phyloP scores from a whole-genome alignment of 1,140 invertebrate genomes.

The Trichomalopsis sarcophagae region DNA sequence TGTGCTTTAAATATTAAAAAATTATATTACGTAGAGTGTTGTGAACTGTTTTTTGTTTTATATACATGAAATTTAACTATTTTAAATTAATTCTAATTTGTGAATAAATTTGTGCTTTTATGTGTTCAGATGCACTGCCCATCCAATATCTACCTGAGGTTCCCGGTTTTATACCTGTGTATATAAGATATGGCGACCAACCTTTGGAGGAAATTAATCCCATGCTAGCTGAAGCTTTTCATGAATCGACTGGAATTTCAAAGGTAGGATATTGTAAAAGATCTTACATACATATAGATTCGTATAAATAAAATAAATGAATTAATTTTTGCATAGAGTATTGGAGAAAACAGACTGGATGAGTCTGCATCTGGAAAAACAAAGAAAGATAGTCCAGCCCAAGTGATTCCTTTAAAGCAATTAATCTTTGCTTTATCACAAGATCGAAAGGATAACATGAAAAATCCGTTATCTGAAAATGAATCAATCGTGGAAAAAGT shows the following conservation, averaged over 20 bases:
- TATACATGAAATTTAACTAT: background rate
- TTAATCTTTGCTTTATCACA: background rate
- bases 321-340: background rate
- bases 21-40: background rate
- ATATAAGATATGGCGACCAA: conserved; percentile 84
- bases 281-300: too few relatives aligned
- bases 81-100: background rate
- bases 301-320: background rate
- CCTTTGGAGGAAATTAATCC: conserved; percentile 84
- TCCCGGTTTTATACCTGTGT: conserved; percentile 86
- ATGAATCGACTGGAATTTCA: conserved; percentile 56
- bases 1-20: background rate
- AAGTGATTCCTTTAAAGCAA: background rate
- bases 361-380: background rate
- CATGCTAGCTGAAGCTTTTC: conserved; percentile 83
- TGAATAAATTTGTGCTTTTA: conserved; percentile 35
- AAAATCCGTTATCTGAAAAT: background rate
- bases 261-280: background rate
- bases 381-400: background rate
- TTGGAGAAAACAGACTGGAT: background rate
- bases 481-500: background rate
- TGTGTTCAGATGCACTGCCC: conserved; percentile 64
- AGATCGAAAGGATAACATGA: background rate
- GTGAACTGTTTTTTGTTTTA: background rate
- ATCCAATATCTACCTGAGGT: conserved; percentile 79